Conservation (phyloP, 1,140 invertebrate species). For the Lucilia cuprina region DNA sequence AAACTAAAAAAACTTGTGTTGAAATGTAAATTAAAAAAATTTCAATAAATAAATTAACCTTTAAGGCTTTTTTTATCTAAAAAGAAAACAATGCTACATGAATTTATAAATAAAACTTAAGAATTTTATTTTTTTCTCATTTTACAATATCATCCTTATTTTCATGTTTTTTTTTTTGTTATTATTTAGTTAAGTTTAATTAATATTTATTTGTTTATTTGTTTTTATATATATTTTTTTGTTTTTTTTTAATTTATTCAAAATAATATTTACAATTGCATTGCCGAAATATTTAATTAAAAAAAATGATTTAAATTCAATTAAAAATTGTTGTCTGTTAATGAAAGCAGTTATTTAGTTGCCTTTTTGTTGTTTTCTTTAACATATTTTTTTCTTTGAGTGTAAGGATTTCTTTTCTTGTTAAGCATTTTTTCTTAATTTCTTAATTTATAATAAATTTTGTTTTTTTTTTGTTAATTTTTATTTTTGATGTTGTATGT, state of each 20-base stretch:
- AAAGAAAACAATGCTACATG: not conserved
- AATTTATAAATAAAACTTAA: not conserved
- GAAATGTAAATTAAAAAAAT: not conserved
- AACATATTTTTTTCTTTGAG: not conserved
- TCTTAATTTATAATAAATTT: not conserved
- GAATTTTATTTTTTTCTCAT: not conserved
- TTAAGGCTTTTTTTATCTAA: not conserved
- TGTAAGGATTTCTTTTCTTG: not conserved
- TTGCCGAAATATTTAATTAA: constrained; percentile 10
- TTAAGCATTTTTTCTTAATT: not conserved
- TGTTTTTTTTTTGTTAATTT: not conserved
- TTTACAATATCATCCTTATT: not conserved
- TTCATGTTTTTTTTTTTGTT: no score
- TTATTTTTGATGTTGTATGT: not conserved
- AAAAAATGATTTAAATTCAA: not conserved
- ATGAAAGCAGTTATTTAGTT: not conserved
- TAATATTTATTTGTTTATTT: not conserved
- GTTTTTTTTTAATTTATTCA: not conserved
- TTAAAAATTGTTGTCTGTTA: no score
- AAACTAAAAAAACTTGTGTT: not conserved
- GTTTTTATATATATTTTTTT: not conserved
- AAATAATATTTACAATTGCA: constrained; percentile 18
- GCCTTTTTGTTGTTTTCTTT: not conserved
- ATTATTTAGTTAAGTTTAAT: not conserved
- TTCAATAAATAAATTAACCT: not conserved